A percentile compares a stretch with the other conserved stretches of the same genome.
phyloP scores from a whole-genome alignment of 2,888 invertebrate genomes.

The Megaustenia siamemsis region DNA sequence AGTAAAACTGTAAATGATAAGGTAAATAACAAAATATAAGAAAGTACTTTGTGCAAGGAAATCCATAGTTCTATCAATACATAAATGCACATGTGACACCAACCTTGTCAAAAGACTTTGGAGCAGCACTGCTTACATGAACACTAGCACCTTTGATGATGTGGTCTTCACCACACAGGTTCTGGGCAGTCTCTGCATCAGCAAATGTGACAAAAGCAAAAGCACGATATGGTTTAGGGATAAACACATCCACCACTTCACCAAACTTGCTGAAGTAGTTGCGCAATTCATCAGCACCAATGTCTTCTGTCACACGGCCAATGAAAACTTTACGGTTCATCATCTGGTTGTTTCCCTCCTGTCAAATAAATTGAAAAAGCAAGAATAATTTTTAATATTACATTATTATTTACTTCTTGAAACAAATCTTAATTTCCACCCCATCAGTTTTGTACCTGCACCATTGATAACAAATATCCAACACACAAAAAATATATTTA shows the following conservation, averaged over 20 bases:
- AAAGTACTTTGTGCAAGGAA: no score
- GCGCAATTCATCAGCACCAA: slow-evolving; percentile 92
- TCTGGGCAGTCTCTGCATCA: slow-evolving; percentile 93
- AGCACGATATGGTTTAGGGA: slow-evolving; percentile 91
- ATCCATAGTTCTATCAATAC: no score
- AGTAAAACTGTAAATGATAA: no score
- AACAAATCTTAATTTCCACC: no score
- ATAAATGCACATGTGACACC: slow-evolving; percentile 41
- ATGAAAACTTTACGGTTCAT: slow-evolving; percentile 91
- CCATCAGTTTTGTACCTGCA: no score
- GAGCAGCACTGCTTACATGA: slow-evolving; percentile 82
- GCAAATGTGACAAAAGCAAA: slow-evolving; percentile 93
- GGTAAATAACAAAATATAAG: no score
- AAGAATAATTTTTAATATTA: no score
- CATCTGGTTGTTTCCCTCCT: slow-evolving; percentile 75
- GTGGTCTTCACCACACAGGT: slow-evolving; percentile 94
- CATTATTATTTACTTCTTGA: no score
- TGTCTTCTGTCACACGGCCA: slow-evolving; percentile 94
- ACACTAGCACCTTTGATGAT: slow-evolving; percentile 90
- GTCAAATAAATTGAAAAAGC: no score
- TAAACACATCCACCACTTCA: slow-evolving; percentile 97
- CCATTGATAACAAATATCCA: no score
- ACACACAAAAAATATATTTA: no score
- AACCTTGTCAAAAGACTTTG: slow-evolving; percentile 73
- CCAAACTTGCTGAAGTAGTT: slow-evolving; percentile 92